Conservation (phyloP, 2,797 vertebrate genomes). For the Chiloscyllium punctatum region DNA sequence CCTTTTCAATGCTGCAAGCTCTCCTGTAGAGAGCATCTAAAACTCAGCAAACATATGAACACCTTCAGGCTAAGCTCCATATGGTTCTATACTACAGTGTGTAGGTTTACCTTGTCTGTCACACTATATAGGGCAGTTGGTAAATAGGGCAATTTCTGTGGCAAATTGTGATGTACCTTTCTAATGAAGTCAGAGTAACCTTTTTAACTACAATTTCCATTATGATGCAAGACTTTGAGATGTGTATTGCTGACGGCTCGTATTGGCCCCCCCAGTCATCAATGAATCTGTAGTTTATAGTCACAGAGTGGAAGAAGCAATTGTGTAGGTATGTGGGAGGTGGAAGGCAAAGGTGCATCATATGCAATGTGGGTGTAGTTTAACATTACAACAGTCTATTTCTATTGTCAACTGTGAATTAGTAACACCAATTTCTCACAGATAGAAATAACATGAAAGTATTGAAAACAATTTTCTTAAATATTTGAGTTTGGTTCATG, state of each 20-base stretch:
- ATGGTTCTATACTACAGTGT: not conserved
- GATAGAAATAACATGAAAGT: not conserved
- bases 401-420: conserved; percentile 8
- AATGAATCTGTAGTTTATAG: not conserved
- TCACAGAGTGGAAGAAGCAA: not conserved
- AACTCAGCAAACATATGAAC: not conserved
- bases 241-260: not conserved
- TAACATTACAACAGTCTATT: not conserved
- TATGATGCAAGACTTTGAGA: not conserved
- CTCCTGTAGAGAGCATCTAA: not conserved
- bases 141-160: not conserved
- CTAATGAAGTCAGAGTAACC: not conserved
- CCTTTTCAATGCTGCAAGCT: no score
- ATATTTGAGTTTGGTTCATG: not conserved
- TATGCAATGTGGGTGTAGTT: not conserved
- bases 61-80: not conserved
- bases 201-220: conserved; percentile 17
- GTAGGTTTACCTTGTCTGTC: not conserved
- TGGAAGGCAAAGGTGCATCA: not conserved
- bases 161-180: not conserved
- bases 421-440: not conserved
- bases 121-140: not conserved
- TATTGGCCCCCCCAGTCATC: not conserved
- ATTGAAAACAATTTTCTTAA: not conserved
- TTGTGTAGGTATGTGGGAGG: conserved; percentile 12